Evolutionary conservation across 1,140 invertebrate genomes (phyloP).

Genomic region (Amyelois transitella): DNA sequence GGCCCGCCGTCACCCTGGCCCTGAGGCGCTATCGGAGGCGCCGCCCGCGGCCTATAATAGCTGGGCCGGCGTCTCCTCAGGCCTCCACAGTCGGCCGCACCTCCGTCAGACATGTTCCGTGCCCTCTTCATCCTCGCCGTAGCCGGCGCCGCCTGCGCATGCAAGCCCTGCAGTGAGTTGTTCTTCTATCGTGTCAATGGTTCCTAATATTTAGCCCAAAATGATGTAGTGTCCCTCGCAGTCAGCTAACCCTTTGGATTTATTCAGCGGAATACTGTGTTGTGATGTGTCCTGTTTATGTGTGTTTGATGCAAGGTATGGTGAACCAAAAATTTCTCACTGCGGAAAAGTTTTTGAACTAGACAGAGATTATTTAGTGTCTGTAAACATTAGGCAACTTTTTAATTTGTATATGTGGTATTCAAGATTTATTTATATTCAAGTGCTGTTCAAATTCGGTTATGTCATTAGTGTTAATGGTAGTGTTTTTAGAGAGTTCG

Average conservation of each 20-base stretch:
- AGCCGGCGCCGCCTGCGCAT: conserved; percentile 43
- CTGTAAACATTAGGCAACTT: too few relatives aligned
- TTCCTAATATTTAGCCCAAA: background rate
- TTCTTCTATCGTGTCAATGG: background rate
- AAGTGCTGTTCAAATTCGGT: conserved; percentile 19
- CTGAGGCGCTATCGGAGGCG: conserved; percentile 64
- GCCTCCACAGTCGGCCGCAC: conserved; percentile 54
- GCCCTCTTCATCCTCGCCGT: conserved; percentile 51
- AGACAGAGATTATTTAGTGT: too few relatives aligned
- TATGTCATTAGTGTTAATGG: conserved; percentile 30
- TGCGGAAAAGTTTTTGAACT: too few relatives aligned
- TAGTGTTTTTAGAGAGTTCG: conserved; percentile 31
- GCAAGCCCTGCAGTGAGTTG: conserved; percentile 66
- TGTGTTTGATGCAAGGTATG: background rate
- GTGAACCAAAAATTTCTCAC: background rate
- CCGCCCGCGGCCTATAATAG: conserved; percentile 71
- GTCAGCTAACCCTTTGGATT: background rate
- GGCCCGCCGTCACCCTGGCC: conserved; percentile 65
- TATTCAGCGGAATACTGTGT: background rate
- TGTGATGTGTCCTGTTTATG: background rate
- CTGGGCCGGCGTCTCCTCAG: conserved; percentile 62
- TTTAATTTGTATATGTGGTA: conserved; percentile 8
- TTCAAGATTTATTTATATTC: conserved; percentile 19
- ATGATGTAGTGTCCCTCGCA: background rate
- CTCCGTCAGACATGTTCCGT: conserved; percentile 64